Percentiles rank a stretch among this genome's conserved stretches.
Conservation (phyloP, 1,140 invertebrate genomes). For the Eumaeus atala region DNA sequence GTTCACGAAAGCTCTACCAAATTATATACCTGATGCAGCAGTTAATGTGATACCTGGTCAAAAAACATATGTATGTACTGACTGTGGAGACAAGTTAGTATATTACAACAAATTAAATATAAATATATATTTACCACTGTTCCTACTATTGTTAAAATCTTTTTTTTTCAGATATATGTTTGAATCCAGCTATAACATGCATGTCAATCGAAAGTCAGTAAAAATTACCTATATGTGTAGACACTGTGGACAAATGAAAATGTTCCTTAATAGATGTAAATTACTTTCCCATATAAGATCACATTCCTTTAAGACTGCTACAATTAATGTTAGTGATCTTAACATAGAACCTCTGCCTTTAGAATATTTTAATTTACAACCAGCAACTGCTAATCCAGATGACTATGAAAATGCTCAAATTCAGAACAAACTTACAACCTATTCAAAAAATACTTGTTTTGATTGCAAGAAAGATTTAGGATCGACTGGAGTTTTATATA, state of each 20-base stretch:
- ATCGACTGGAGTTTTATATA: slow-evolving; percentile 25
- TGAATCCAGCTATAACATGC: slow-evolving; percentile 56
- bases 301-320: slow-evolving; percentile 60
- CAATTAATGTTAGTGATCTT: slow-evolving; percentile 58
- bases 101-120: not conserved
- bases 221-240: slow-evolving; percentile 57
- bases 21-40: slow-evolving; percentile 29
- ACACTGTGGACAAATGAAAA: slow-evolving; percentile 39
- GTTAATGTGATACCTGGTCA: slow-evolving; percentile 40
- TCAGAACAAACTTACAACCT: not conserved
- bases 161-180: slow-evolving; percentile 56
- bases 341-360: slow-evolving; percentile 53
- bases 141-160: not conserved
- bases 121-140: not conserved
- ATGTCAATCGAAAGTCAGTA: slow-evolving; percentile 58
- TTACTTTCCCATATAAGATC: slow-evolving; percentile 60
- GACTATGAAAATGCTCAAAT: slow-evolving; percentile 14
- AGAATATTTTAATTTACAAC: slow-evolving; percentile 10
- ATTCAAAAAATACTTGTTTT: slow-evolving; percentile 27
- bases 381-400: not conserved
- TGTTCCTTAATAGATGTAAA: slow-evolving; percentile 63
- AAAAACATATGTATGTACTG: slow-evolving; percentile 49
- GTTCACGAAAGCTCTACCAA: slow-evolving; percentile 53
- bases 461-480: slow-evolving; percentile 47
- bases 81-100: slow-evolving; percentile 65